These are phyloP conservation scores for Hesperia comma DNA, from an alignment of 2,888 invertebrate species.

Conservation along the genomic window DNA sequence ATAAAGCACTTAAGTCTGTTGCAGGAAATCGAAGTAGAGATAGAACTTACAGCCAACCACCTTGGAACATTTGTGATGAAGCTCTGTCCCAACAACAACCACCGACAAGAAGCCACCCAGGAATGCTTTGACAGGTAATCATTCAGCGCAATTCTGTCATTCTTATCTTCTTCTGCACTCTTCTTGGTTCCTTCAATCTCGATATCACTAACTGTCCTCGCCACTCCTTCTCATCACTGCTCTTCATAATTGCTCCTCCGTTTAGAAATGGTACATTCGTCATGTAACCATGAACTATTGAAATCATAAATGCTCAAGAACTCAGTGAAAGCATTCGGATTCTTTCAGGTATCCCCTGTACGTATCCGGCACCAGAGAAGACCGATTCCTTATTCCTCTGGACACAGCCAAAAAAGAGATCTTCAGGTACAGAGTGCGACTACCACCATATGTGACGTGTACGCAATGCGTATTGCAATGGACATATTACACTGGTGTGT, in stretches of 20 bases:
- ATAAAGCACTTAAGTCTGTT: conserved; percentile 28
- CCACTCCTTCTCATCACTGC: too few species aligned
- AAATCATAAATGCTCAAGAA: too few species aligned
- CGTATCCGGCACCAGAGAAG: conserved; percentile 88
- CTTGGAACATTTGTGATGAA: conserved; percentile 93
- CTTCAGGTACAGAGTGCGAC: conserved; percentile 88
- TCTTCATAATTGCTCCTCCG: too few species aligned
- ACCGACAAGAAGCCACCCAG: conserved; percentile 89
- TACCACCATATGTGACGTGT: conserved; percentile 93
- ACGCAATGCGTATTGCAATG: conserved; percentile 96
- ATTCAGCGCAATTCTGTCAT: too few species aligned
- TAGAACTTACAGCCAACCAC: conserved; percentile 95
- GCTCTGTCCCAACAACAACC: conserved; percentile 94
- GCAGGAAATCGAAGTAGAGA: conserved; percentile 92
- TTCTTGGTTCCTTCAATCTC: too few species aligned
- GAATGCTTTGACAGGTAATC: conserved; percentile 90
- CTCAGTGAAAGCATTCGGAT: not conserved
- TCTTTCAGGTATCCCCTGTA: conserved; percentile 87
- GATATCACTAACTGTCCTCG: too few species aligned
- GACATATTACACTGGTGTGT: conserved; percentile 92
- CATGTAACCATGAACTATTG: too few species aligned
- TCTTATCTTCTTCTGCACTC: too few species aligned
- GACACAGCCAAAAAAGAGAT: conserved; percentile 88
- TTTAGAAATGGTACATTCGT: too few species aligned
- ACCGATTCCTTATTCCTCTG: conserved; percentile 88